Evolutionary conservation across 2,113 vertebrate species (phyloP).

Genomic region (Chroicocephalus ridibundus): DNA sequence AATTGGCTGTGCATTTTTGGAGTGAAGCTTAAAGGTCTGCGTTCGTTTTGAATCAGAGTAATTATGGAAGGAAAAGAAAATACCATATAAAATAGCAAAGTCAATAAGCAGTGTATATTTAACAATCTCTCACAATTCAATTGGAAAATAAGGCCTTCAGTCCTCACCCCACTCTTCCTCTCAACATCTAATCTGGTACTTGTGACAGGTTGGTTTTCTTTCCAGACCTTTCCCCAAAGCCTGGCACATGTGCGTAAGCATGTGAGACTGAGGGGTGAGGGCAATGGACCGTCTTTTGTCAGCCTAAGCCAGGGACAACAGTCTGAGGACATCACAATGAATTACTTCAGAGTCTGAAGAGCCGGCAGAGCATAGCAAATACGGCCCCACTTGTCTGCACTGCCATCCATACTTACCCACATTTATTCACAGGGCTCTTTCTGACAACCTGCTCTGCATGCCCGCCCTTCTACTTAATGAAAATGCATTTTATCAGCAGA

Average conservation of each 20-base stretch:
- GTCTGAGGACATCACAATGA: conserved; percentile 36
- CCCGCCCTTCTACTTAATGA: neutral
- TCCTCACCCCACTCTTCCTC: neutral
- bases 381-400: neutral
- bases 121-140: neutral
- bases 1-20: neutral
- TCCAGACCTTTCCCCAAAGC: neutral
- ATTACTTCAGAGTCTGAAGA: conserved; percentile 36
- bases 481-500: neutral
- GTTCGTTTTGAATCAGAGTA: neutral
- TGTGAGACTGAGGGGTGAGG: conserved; percentile 5
- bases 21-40: neutral
- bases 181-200: neutral
- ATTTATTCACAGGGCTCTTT: neutral
- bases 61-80: neutral
- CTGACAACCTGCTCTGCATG: neutral
- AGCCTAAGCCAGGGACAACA: neutral
- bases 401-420: neutral
- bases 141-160: neutral
- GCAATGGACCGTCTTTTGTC: neutral
- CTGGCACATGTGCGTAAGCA: neutral
- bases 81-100: neutral
- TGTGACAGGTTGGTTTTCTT: neutral
- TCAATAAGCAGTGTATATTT: neutral
- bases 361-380: neutral